Evolutionary conservation across 2,888 invertebrate genomes (phyloP).

Genomic region (Scrobipalpa atriplicella): DNA sequence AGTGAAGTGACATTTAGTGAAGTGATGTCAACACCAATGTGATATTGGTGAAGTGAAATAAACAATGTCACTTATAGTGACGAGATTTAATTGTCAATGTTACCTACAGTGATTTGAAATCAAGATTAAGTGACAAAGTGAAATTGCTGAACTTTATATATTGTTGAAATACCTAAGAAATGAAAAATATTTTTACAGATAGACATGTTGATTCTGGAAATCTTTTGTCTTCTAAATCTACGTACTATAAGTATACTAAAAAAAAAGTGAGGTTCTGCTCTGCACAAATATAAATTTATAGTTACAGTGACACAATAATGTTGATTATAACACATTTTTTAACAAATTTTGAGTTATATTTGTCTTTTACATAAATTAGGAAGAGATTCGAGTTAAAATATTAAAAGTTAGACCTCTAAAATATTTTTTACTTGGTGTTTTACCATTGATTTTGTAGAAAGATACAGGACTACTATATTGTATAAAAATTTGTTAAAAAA

Average conservation of each 20-base stretch:
- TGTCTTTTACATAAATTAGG: no score
- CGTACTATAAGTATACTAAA: not conserved
- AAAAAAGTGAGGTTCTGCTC: no score
- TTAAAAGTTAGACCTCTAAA: no score
- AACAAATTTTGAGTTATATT: no score
- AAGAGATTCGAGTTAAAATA: no score
- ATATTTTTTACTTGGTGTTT: no score
- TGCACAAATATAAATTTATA: no score
- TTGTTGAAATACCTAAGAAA: not conserved
- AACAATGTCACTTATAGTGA: not conserved
- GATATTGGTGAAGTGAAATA: not conserved
- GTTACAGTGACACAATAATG: no score
- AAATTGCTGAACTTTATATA: not conserved
- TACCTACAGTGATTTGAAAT: not conserved
- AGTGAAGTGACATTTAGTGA: not conserved
- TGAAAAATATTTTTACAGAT: not conserved
- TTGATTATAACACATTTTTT: no score
- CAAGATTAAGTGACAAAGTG: not conserved
- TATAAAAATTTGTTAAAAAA: no score
- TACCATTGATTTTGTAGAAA: no score
- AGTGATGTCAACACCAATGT: not conserved
- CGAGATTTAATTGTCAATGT: not conserved
- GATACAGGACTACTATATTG: no score
- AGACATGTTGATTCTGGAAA: slow-evolving; percentile 20
- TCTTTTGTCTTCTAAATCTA: not conserved